Percentiles rank a stretch among this genome's conserved stretches.
Evolutionary conservation across 2,888 invertebrate species (phyloP).

Genomic region (Eledona agricola): DNA sequence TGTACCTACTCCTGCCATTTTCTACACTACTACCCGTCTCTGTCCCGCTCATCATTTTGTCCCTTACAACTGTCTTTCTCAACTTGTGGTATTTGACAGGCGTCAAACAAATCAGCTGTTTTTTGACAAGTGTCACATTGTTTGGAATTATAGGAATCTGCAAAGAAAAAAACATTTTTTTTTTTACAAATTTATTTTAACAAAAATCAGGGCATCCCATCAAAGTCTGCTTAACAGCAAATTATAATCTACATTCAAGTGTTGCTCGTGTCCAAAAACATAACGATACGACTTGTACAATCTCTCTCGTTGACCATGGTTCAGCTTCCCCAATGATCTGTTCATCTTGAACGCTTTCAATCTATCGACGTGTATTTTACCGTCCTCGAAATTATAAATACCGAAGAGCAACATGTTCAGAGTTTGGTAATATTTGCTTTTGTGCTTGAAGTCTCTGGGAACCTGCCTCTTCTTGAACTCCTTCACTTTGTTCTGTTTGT

Average conservation of each 20-base stretch:
- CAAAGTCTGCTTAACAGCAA: slow-evolving; percentile 19
- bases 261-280: slow-evolving; percentile 45
- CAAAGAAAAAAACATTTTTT: slow-evolving; percentile 1
- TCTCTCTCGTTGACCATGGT: slow-evolving; percentile 23
- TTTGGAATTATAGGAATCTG: too few species aligned
- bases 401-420: slow-evolving; percentile 51
- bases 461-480: slow-evolving; percentile 19
- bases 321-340: slow-evolving; percentile 12
- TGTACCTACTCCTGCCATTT: slow-evolving; percentile 68
- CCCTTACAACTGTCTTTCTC: slow-evolving; percentile 44
- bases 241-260: slow-evolving; percentile 38
- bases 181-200: slow-evolving; percentile 13
- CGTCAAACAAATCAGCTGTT: too few species aligned
- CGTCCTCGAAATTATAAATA: slow-evolving; percentile 37
- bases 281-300: slow-evolving; percentile 44
- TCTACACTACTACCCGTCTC: slow-evolving; percentile 59
- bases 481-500: slow-evolving; percentile 2
- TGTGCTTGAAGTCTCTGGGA: background rate
- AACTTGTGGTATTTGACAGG: too few species aligned
- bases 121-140: too few species aligned
- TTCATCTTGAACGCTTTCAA: slow-evolving; percentile 40
- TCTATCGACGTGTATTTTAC: slow-evolving; percentile 40
- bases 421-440: slow-evolving; percentile 33
- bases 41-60: slow-evolving; percentile 38
- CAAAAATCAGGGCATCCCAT: slow-evolving; percentile 10